phyloP scores from a whole-genome alignment of 2,113 vertebrate species.

The Sigmodon hispidus region DNA sequence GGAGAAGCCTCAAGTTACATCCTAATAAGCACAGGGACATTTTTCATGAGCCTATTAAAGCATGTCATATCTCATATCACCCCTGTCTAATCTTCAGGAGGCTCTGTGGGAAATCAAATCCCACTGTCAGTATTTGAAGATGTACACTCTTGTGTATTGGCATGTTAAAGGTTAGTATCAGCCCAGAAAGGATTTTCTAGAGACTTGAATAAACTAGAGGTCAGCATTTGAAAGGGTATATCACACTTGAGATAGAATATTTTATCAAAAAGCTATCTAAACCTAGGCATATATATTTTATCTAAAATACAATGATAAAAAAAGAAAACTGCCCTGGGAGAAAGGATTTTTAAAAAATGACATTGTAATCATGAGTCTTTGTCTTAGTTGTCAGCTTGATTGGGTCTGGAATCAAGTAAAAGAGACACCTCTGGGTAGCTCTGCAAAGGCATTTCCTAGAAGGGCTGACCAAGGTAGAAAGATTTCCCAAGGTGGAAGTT shows the following conservation, averaged over 20 bases:
- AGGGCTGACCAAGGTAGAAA: background rate
- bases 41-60: conserved; percentile 49
- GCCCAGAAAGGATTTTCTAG: conserved; percentile 54
- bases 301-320: conserved; percentile 36
- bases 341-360: conserved; percentile 25
- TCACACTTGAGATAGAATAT: conserved; percentile 59
- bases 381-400: background rate
- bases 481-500: background rate
- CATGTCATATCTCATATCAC: background rate
- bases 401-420: background rate
- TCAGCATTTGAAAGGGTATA: conserved; percentile 27
- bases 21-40: conserved; percentile 48
- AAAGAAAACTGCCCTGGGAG: background rate
- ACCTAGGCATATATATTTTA: background rate
- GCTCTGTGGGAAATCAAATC: conserved; percentile 20
- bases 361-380: background rate
- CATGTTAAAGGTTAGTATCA: conserved; percentile 28
- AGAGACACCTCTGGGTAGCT: background rate
- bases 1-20: conserved; percentile 49
- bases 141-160: background rate
- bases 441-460: background rate
- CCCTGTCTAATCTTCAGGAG: conserved; percentile 33
- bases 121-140: conserved; percentile 18
- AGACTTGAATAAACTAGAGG: conserved; percentile 21
- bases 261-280: conserved; percentile 49